phyloP scores from a whole-genome alignment of 2,113 vertebrate genomes.

The Chlamydotis undulata region DNA sequence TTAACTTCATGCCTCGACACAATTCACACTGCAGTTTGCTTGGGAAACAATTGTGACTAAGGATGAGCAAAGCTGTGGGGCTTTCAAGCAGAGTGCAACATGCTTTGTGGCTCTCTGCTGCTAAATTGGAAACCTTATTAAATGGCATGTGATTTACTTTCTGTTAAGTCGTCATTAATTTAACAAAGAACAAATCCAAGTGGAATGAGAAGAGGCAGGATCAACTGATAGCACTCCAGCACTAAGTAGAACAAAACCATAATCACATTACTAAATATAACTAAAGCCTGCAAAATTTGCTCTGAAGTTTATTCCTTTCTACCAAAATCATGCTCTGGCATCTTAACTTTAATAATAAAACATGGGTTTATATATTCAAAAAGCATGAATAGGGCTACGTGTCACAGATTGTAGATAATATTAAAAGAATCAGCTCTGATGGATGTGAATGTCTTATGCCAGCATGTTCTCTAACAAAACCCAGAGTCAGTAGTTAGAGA shows the following conservation, averaged over 20 bases:
- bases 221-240: background rate
- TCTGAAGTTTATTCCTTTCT: background rate
- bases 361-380: background rate
- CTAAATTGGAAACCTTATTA: conserved; percentile 38
- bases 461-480: rapidly evolving
- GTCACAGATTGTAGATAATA: background rate
- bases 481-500: background rate
- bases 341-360: background rate
- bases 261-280: background rate
- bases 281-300: background rate
- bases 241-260: background rate
- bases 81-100: background rate
- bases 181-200: conserved; percentile 44
- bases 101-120: background rate
- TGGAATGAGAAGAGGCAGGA: conserved; percentile 14
- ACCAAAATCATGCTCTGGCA: background rate
- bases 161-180: conserved; percentile 16
- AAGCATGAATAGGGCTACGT: background rate
- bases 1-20: background rate
- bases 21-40: background rate
- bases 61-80: background rate
- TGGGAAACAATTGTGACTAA: background rate
- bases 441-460: background rate
- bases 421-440: background rate
- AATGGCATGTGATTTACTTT: conserved; percentile 20